Evolutionary conservation across 2,888 invertebrate species (phyloP), one percentile per base, ranked within the genome.

Genomic region (Escarpia spicata): DNA sequence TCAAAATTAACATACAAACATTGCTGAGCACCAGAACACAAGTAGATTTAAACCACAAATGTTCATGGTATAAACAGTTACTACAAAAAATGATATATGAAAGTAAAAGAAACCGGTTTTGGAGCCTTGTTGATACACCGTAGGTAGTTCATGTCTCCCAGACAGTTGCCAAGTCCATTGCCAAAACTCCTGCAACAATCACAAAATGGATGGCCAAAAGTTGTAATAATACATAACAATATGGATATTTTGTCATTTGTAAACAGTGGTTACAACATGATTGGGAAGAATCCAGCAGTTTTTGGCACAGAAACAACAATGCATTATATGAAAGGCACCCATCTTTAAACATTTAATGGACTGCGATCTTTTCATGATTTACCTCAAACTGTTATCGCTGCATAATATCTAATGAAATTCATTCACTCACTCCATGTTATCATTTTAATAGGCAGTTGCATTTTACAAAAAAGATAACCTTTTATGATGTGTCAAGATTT

Each of bases 161-260:
- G 95, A 94, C 96, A 96, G 93, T 96, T 96, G 8, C 96, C 96
- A 93, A 96, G 94, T 44, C 96, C 95, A 95, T 96, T 96, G 37
- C 96, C 96, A 95, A 96, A 96, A 94, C 96, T 96, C 94, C 96
- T 96, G 93, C 19, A 92, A 91, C 45, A 89, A 89, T 37, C 92
- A 58, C 19, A 60, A 9, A 44, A 91, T 43, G 91, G n/a, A 91
- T n/a, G n/a, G 43, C 15, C 26, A 43, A 43, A 91, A 15, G 91
- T 44, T 31, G 15, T 91, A 43, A 3, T 91, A 37, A 91, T n/a
- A n/a, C 2, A 31, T 43, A 91, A 91, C 26, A 43, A 31, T 37
- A 43, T 6, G 3, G 8, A 37, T n/a, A 91, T 31, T 19, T 91
- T 26, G 44, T n/a, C 19, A 44, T 19, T 91, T 91, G 91, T 31